Base-by-base conservation (phyloP, 64 coral and sea anemone genomes). In the Stichodactyla helianthus region DNA sequence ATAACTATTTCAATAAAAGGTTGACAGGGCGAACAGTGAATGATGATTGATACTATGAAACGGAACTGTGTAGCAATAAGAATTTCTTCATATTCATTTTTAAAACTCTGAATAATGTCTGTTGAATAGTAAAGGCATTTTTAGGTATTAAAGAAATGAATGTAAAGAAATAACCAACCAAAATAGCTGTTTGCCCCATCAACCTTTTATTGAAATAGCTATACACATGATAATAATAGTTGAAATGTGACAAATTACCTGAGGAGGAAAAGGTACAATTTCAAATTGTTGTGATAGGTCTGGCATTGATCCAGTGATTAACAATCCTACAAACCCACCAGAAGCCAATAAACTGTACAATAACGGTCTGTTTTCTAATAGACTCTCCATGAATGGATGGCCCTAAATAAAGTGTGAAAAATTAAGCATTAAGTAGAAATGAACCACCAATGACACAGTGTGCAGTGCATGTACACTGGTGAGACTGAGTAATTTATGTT, bases 371-470 rank as follows among this genome's bases (percentile, higher is more conserved):
- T 98, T 98, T 22, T 98, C 96, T 27, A 95, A 14, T 19, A 98
- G 61, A 74, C 93, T 98, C 31, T 98, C 96, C 96, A 98, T 98
- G 59, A 98, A 98, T 16, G 96, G 96, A 62, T 98, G 93, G 59
- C 96, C 93, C 93, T 95, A 51, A 71, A 63, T 12, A 19, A 76
- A 12, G 8, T n/a, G 5, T n/a, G 5, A 23, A 17, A 0, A 89
- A 35, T 27, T 0, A 11, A 83, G 22, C 77, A 79, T 79, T 5
- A 82, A 31, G 79, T 35, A 8, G 35, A 10, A 2, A 19, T 18
- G 59, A 44, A 44, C 35, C 2, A 44, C 28, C n/a, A n/a, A n/a
- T 31, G 28, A 31, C 28, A 31, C 35, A 44, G 1, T 44, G 35
- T 44, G 4, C 35, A 44, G 0, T n/a, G 18, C 2, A 12, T 22